A percentile compares a stretch with the other conserved stretches of the same genome.
Evolutionary conservation across 30 jellyfish, hydroid and myxozoan species (phyloP).

Genomic region (Turritopsis dohrnii): DNA sequence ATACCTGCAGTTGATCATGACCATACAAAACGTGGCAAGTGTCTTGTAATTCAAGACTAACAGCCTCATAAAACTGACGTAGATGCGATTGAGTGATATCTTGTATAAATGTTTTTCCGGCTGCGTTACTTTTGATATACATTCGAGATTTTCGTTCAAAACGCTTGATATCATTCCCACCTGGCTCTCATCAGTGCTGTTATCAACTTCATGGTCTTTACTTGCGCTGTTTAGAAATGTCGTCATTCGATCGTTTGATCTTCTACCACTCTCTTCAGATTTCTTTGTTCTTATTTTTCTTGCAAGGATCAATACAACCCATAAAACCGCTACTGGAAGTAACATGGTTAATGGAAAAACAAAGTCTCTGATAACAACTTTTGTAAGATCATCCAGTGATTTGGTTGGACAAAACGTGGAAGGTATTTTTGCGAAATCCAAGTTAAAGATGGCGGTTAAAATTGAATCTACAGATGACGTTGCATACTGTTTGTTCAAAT

Average conservation of each 20-base stretch:
- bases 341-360: neutral
- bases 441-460: neutral
- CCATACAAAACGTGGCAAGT: neutral
- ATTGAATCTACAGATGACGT: neutral
- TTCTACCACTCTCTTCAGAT: too few species aligned
- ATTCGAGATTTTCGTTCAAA: neutral
- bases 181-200: neutral
- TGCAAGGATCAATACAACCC: neutral
- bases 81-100: neutral
- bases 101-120: too few species aligned
- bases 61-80: neutral
- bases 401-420: neutral
- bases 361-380: neutral
- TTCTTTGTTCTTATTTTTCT: neutral
- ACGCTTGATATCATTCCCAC: neutral
- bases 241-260: neutral
- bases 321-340: neutral
- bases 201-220: neutral
- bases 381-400: neutral
- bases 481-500: neutral
- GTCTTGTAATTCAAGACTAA: neutral
- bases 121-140: too few species aligned
- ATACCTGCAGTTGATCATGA: neutral
- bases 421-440: neutral
- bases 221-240: neutral